These are phyloP conservation scores for Callospermophilus lateralis DNA, from an alignment of 2,113 vertebrate genomes.

Conservation along the genomic window DNA sequence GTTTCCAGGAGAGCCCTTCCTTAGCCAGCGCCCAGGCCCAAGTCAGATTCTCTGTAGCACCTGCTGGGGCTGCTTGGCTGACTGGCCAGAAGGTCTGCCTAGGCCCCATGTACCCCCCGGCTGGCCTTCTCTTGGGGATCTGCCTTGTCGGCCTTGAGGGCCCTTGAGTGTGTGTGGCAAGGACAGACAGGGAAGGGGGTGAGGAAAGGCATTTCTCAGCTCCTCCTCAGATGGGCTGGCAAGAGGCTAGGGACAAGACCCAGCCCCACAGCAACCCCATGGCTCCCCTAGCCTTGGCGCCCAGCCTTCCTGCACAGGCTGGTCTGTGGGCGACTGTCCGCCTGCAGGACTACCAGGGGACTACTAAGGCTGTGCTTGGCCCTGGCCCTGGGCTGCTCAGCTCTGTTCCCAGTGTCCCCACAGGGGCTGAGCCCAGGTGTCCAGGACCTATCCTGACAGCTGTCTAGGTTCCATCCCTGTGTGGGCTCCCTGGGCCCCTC, in stretches of 20 bases:
- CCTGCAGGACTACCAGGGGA: no score
- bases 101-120: neutral
- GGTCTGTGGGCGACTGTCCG: no score
- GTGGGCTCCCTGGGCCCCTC: neutral
- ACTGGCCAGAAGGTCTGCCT: neutral
- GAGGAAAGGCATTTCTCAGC: no score
- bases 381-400: no score
- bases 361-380: no score
- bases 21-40: neutral
- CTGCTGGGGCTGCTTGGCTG: neutral
- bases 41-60: neutral
- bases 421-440: neutral
- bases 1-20: neutral
- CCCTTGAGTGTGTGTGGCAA: no score
- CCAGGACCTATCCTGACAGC: neutral
- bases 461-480: neutral
- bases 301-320: neutral
- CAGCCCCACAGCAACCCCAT: neutral
- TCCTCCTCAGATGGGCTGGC: neutral
- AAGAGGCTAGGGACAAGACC: neutral
- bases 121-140: neutral
- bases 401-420: neutral
- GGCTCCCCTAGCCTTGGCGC: neutral
- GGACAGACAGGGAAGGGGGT: neutral
- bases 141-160: no score